Evolutionary conservation across 2,888 invertebrate genomes (phyloP).

Genomic region (Sthenelais limicola): DNA sequence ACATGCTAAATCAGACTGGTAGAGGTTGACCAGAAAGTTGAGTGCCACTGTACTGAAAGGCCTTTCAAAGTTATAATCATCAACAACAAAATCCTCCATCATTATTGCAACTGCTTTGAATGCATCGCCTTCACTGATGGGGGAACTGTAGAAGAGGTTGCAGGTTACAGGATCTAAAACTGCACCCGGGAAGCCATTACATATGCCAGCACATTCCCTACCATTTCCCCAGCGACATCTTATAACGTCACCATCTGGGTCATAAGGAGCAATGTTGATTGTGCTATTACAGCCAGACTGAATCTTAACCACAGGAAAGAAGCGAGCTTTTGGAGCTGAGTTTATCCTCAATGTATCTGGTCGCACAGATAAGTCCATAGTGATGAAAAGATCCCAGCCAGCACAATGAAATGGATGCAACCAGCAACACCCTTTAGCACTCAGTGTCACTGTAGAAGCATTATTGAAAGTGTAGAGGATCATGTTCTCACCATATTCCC

Average conservation of each 20-base stretch:
- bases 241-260: constrained; percentile 16
- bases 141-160: not conserved
- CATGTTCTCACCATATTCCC: constrained; percentile 12
- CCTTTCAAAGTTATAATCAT: not conserved
- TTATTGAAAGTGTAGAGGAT: not conserved
- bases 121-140: not conserved
- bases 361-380: not conserved
- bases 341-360: constrained; percentile 2
- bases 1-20: not conserved
- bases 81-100: constrained; percentile 7
- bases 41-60: constrained; percentile 18
- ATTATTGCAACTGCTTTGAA: constrained; percentile 20
- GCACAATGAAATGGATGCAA: not conserved
- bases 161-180: constrained; percentile 1
- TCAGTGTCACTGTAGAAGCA: constrained; percentile 7
- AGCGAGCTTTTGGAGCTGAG: not conserved
- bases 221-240: constrained; percentile 19
- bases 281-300: constrained; percentile 14
- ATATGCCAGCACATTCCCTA: constrained; percentile 16
- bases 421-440: constrained; percentile 26
- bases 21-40: constrained; percentile 8
- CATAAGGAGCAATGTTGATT: constrained; percentile 8
- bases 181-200: constrained; percentile 22
- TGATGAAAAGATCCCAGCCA: not conserved
- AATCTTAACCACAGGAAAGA: constrained; percentile 7